Evolutionary conservation across 1,140 invertebrate genomes (phyloP), one percentile per base, ranked within the genome.

Genomic region (Gerris buenoi): DNA sequence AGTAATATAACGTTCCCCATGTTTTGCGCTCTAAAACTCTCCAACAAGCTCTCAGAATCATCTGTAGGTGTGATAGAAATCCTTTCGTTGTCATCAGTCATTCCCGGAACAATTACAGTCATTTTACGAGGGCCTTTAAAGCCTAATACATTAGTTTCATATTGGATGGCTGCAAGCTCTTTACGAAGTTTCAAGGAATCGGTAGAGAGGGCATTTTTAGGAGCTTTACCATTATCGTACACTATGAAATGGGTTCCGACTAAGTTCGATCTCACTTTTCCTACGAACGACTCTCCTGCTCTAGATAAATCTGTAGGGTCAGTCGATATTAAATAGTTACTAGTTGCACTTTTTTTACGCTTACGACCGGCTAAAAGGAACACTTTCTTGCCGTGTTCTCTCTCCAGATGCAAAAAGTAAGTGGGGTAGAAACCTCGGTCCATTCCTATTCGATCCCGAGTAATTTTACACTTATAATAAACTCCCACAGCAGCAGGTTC

Each of bases 91-190:
- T 93, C 88, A 13, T 85, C 83, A 1, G 89, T 90, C 88, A 93
- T 91, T 5, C 94, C 95, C 1, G 97, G 97, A 71, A 99, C 84
- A 69, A 99, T 86, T 23, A 99, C 93, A 1, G 92, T 97, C 95
- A 98, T 98, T 80, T 97, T 97, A 57, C 95, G 81, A 1, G 95
- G 95, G 1, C 95, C 95, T 80, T 95, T 98, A 76, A 99, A 99
- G 63, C 97, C 97, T 61, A 99, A 79, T 1, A 99, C 95, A 78
- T 99, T 99, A 18, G 96, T 98, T 79, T 92, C 91, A 81, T 99
- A 98, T 71, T 94, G 86, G 64, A 98, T 86, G 29, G 93, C 93
- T 1, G 92, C 92, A 46, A 98, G 76, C 80, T 99, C 96, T 74
- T 93, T 87, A 65, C 96, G 79, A 0, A 90, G 85, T 70, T 83